A percentile compares a stretch with the other conserved stretches of the same genome.
phyloP scores from a whole-genome alignment of 2,113 vertebrate genomes.

The Psammodynastes pulverulentus region DNA sequence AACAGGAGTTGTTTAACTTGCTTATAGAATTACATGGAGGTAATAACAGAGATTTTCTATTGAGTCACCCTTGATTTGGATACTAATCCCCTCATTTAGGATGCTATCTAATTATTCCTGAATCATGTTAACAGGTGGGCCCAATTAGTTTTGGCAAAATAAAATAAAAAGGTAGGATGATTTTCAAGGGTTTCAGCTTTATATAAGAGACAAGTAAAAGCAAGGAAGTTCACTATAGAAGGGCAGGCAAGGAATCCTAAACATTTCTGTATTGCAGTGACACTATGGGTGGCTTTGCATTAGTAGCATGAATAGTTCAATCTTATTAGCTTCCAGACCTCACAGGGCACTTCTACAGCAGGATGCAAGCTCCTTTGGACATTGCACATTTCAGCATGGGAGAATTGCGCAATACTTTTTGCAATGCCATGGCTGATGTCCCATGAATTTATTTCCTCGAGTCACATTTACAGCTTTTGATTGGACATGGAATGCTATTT shows the following conservation, averaged over 20 bases:
- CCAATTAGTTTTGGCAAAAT: background rate
- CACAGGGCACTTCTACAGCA: background rate
- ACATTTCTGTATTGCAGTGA: background rate
- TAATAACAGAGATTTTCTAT: constrained; percentile 9
- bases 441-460: too few species aligned
- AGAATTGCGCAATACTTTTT: background rate
- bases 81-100: background rate
- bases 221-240: background rate
- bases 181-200: constrained; percentile 16
- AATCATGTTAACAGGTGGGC: background rate
- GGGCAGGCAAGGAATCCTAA: background rate
- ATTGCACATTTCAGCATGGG: background rate
- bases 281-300: background rate
- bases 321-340: background rate
- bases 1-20: constrained; percentile 18
- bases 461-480: background rate
- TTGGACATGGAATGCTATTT: background rate
- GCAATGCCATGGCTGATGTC: background rate
- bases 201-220: background rate
- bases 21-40: background rate
- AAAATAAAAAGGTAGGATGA: constrained; percentile 16
- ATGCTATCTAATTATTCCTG: constrained; percentile 13
- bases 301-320: background rate
- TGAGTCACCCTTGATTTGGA: background rate
- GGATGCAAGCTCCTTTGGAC: background rate